A percentile compares a stretch with the other conserved stretches of the same genome.
phyloP scores from a whole-genome alignment of 1,140 invertebrate genomes.

The Lanistes nyassanus region DNA sequence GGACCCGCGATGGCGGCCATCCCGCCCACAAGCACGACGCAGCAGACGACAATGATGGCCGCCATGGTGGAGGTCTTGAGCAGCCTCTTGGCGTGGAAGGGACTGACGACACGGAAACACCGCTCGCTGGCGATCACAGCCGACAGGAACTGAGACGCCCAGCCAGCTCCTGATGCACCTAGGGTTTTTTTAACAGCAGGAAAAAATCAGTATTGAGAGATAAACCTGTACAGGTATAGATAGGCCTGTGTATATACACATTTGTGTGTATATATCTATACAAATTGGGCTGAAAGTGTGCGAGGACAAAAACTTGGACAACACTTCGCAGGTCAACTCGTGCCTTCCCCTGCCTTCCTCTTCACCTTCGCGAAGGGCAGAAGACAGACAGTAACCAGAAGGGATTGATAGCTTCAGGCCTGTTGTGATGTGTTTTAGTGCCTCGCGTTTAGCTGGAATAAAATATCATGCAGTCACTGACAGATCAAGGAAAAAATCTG shows the following conservation, averaged over 20 bases:
- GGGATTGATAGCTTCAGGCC: too few species aligned
- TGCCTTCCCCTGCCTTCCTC: too few species aligned
- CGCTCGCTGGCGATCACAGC: constrained; percentile 14
- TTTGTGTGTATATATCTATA: not conserved
- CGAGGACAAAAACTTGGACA: too few species aligned
- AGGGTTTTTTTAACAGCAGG: not conserved
- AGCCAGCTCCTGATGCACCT: not conserved
- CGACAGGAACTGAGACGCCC: constrained; percentile 6
- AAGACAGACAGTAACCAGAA: too few species aligned
- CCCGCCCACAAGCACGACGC: not conserved
- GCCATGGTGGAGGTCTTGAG: constrained; percentile 7
- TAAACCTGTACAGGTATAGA: not conserved
- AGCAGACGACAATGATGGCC: not conserved
- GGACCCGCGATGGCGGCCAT: not conserved
- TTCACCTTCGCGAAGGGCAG: too few species aligned
- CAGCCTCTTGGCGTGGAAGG: constrained; percentile 1
- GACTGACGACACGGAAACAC: constrained; percentile 23
- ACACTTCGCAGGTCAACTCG: too few species aligned
- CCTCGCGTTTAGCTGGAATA: too few species aligned
- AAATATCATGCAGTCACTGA: too few species aligned
- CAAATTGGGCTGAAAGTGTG: too few species aligned
- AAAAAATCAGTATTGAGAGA: not conserved
- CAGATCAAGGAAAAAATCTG: too few species aligned
- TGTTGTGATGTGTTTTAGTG: too few species aligned
- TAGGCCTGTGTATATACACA: not conserved